Conservation (phyloP, 1,140 invertebrate species). For the Drosophila obscura region DNA sequence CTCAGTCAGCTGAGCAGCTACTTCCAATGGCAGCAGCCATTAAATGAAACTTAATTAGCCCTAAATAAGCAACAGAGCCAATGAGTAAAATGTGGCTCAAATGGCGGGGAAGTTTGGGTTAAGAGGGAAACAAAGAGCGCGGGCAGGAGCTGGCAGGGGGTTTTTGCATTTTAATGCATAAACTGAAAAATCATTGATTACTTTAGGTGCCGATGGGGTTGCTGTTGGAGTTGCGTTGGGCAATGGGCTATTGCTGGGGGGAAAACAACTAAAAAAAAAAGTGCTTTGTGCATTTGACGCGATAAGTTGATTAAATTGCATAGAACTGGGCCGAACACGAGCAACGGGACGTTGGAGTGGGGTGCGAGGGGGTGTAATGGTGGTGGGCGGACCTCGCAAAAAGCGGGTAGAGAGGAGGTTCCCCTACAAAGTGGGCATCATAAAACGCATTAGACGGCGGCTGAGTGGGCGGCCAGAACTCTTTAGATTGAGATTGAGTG, state of each 20-base stretch:
- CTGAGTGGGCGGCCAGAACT: constrained; percentile 58
- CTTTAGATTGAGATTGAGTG: constrained; percentile 79
- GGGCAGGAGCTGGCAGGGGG: constrained; percentile 1
- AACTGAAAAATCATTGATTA: constrained; percentile 73
- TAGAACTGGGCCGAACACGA: constrained; percentile 55
- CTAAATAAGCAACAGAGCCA: constrained; percentile 66
- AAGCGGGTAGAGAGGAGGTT: neutral
- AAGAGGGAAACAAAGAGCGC: neutral
- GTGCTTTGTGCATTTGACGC: constrained; percentile 60
- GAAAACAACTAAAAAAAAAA: constrained; percentile 37
- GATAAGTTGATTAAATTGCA: constrained; percentile 81
- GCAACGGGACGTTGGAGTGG: constrained; percentile 1
- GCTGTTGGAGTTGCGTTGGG: neutral
- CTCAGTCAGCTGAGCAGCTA: neutral
- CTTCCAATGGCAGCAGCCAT: constrained; percentile 45
- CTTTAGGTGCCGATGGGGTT: constrained; percentile 25
- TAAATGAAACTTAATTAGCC: constrained; percentile 72
- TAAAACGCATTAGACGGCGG: constrained; percentile 63
- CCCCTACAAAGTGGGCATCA: constrained; percentile 45
- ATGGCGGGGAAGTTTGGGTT: constrained; percentile 16
- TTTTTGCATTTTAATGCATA: constrained; percentile 61
- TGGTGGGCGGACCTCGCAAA: neutral
- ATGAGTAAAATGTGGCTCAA: constrained; percentile 48
- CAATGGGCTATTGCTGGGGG: neutral
- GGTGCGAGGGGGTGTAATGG: constrained; percentile 1